phyloP scores from a whole-genome alignment of 2,797 vertebrate species.

The Brachyalestes nurse region DNA sequence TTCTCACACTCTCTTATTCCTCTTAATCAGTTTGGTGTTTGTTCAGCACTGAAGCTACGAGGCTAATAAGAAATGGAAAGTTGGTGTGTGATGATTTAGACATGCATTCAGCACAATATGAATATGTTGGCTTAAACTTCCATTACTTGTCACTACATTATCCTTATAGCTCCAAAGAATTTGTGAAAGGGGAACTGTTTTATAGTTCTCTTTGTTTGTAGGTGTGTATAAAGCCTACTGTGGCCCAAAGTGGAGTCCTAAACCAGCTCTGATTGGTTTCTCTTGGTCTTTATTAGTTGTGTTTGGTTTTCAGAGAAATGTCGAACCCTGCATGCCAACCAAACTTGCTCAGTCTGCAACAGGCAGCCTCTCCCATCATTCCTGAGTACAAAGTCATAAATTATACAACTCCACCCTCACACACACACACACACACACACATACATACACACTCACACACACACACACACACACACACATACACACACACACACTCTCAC shows the following conservation, averaged over 20 bases:
- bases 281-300: too few species aligned
- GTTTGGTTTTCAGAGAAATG: neutral
- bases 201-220: neutral
- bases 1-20: too few species aligned
- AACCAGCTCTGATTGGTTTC: neutral
- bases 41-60: too few species aligned
- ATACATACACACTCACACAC: conserved; percentile 53
- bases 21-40: too few species aligned
- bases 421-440: conserved; percentile 49
- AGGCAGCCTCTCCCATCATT: conserved; percentile 81
- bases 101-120: neutral
- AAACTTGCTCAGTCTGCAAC: conserved; percentile 68
- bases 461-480: conserved; percentile 51
- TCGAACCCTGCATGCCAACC: conserved; percentile 57
- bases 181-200: neutral
- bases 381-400: conserved; percentile 78
- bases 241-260: neutral
- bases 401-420: conserved; percentile 46
- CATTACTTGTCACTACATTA: too few species aligned
- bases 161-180: too few species aligned
- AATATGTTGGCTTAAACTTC: too few species aligned
- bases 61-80: neutral
- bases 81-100: neutral
- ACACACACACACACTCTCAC: conserved; percentile 44
- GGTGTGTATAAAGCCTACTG: neutral